A percentile compares a stretch with the other conserved stretches of the same genome.
phyloP scores from a whole-genome alignment of 1,140 invertebrate species.

The Vollenhovia emeryi region DNA sequence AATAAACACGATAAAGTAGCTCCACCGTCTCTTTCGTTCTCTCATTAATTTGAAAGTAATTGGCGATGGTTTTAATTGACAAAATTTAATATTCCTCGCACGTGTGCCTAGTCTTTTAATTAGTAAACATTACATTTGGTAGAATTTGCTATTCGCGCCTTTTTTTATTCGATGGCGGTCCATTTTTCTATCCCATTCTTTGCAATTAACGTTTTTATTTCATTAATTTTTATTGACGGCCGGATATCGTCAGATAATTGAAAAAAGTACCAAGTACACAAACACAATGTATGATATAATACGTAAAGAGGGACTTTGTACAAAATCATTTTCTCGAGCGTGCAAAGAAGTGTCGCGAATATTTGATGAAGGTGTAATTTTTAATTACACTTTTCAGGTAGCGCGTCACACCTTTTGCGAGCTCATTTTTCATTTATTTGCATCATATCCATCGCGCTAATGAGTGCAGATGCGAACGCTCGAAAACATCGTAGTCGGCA shows the following conservation, averaged over 20 bases:
- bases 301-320: not conserved
- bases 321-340: not conserved
- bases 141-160: not conserved
- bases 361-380: not conserved
- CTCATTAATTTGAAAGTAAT: slow-evolving; percentile 71
- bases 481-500: slow-evolving; percentile 66
- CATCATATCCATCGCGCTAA: slow-evolving; percentile 43
- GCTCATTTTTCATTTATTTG: slow-evolving; percentile 51
- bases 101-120: slow-evolving; percentile 4
- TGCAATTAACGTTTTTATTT: not conserved
- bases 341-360: not conserved
- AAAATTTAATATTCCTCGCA: slow-evolving; percentile 50
- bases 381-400: slow-evolving; percentile 45
- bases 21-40: slow-evolving; percentile 45
- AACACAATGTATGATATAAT: not conserved
- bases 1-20: slow-evolving; percentile 70
- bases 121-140: not conserved
- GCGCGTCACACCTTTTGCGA: not conserved
- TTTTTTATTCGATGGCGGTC: not conserved
- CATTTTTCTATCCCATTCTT: not conserved
- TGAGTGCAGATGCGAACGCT: slow-evolving; percentile 46
- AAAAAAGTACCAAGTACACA: not conserved
- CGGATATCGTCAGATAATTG: not conserved
- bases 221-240: not conserved
- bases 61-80: slow-evolving; percentile 42